phyloP scores from a whole-genome alignment of 2,888 invertebrate species.

The Megamerina dolium region DNA sequence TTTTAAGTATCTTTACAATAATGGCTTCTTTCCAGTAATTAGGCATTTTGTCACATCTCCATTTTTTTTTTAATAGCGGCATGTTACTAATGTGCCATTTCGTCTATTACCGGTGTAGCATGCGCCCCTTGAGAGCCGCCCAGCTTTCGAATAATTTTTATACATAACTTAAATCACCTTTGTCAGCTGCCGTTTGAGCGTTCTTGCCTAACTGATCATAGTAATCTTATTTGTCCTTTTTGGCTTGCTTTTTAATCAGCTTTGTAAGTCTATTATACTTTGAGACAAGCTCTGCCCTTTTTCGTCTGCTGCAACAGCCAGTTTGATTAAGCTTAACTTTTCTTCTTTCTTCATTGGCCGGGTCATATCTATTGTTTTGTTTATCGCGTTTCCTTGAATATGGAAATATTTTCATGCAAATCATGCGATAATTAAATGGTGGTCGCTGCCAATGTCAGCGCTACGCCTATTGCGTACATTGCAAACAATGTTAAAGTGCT shows the following conservation, averaged over 20 bases:
- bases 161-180: neutral
- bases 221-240: neutral
- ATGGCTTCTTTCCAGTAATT: too few species aligned
- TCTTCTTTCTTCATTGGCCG: neutral
- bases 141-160: neutral
- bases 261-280: too few species aligned
- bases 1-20: too few species aligned
- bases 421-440: constrained; percentile 1
- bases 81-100: neutral
- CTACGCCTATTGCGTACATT: constrained; percentile 3
- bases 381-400: too few species aligned
- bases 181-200: neutral
- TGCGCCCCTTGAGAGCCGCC: too few species aligned
- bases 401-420: neutral
- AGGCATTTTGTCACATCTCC: neutral
- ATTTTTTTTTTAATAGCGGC: neutral
- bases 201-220: neutral
- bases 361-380: too few species aligned
- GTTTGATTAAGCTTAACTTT: neutral
- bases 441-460: neutral
- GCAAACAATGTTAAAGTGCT: neutral
- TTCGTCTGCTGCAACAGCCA: neutral
- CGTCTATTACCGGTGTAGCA: neutral
- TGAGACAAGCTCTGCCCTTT: neutral
- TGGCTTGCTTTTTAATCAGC: neutral